phyloP scores from a whole-genome alignment of 2,113 vertebrate genomes.

The Hydropotes inermis region DNA sequence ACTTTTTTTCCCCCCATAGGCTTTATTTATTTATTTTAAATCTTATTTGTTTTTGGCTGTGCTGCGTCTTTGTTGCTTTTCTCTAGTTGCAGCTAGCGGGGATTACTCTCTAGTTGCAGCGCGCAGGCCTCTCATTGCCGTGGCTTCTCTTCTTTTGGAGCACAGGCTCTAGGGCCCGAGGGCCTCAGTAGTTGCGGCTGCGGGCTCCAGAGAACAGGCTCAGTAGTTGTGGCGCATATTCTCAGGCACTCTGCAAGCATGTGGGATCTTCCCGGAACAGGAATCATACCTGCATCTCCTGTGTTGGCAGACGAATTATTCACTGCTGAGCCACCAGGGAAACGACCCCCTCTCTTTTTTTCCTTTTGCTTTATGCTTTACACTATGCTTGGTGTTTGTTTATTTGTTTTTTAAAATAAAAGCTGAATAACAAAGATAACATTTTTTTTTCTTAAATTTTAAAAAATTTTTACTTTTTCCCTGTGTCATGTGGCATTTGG shows the following conservation, averaged over 20 bases:
- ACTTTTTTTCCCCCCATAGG: not conserved
- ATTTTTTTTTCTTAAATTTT: not conserved
- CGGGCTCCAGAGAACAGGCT: not conserved
- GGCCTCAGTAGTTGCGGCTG: not conserved
- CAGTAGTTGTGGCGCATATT: not conserved
- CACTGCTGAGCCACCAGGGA: not conserved
- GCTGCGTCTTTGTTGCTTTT: not conserved
- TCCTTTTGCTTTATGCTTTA: not conserved
- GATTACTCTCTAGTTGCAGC: not conserved
- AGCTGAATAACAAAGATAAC: not conserved
- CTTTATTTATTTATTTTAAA: not conserved
- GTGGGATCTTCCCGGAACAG: not conserved
- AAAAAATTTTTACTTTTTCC: not conserved
- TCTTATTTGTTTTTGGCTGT: not conserved
- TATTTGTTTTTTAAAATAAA: not conserved
- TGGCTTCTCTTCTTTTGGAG: not conserved
- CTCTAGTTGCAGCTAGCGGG: not conserved
- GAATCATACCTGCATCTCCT: not conserved
- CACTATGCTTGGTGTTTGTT: not conserved
- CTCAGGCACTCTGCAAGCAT: not conserved
- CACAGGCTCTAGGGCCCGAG: not conserved
- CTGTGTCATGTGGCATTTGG: not conserved
- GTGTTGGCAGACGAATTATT: not conserved
- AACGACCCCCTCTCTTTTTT: accelerated
- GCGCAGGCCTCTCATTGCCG: not conserved